Conservation (phyloP, 37 sponge, comb jelly and placozoan species). For the Chondrilla cf. caribensis region DNA sequence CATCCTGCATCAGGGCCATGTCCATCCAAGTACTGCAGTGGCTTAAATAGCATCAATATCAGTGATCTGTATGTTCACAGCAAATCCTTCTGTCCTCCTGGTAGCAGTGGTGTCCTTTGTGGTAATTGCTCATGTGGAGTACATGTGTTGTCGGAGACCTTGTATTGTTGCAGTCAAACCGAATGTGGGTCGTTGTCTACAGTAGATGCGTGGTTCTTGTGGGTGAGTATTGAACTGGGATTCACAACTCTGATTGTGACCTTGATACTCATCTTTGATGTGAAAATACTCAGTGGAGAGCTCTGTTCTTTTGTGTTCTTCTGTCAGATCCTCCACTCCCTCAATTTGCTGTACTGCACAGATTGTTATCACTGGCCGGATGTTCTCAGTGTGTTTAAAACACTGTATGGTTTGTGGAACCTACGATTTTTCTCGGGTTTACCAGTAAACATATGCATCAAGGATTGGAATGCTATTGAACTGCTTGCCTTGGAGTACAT, state of each 20-base stretch:
- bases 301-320: slow-evolving; percentile 16
- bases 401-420: not conserved
- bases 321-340: not conserved
- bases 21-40: no score
- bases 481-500: slow-evolving; percentile 31
- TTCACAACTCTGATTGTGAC: not conserved
- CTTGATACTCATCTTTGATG: not conserved
- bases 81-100: no score
- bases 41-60: no score
- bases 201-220: not conserved
- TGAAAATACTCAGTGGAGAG: not conserved
- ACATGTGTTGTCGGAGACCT: not conserved
- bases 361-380: not conserved
- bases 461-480: slow-evolving; percentile 7
- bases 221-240: not conserved
- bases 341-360: slow-evolving; percentile 4
- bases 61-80: no score
- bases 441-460: slow-evolving; percentile 20
- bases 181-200: not conserved
- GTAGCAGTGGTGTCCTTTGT: slow-evolving; percentile 1
- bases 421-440: not conserved
- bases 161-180: not conserved
- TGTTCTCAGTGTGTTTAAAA: not conserved
- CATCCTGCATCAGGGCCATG: no score
- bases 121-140: not conserved